These are phyloP conservation scores for Sesia bembeciformis DNA, from an alignment of 2,888 invertebrate genomes.

Conservation along the genomic window DNA sequence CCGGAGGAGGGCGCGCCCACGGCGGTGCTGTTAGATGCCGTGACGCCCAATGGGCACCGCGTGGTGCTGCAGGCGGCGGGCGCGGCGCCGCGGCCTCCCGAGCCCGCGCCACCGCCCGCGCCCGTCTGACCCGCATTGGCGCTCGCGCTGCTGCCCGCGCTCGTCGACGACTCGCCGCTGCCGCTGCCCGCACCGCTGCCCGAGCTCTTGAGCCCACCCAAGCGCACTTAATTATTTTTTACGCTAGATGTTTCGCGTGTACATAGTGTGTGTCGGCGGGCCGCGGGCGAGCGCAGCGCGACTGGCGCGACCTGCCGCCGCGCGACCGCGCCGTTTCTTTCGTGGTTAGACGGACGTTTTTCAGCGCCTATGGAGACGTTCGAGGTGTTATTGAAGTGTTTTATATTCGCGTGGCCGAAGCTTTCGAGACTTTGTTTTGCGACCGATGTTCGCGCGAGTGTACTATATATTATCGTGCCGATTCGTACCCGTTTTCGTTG, in stretches of 20 bases:
- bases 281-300: constrained; percentile 36
- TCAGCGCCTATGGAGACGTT: constrained; percentile 51
- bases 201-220: constrained; percentile 68
- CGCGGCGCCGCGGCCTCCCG: constrained; percentile 91
- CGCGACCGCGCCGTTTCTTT: constrained; percentile 35
- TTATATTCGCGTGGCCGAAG: constrained; percentile 59
- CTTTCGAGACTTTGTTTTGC: constrained; percentile 67
- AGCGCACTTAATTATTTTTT: constrained; percentile 63
- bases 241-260: constrained; percentile 26
- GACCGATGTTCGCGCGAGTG: constrained; percentile 57
- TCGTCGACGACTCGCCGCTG: constrained; percentile 65
- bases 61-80: constrained; percentile 93
- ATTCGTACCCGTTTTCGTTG: constrained; percentile 37
- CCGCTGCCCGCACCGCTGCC: constrained; percentile 67
- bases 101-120: constrained; percentile 84
- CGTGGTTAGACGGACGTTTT: constrained; percentile 34
- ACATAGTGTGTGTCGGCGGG: constrained; percentile 25
- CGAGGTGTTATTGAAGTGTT: constrained; percentile 57
- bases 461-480: constrained; percentile 36
- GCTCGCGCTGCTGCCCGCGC: constrained; percentile 71
- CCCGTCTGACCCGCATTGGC: constrained; percentile 73
- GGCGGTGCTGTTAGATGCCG: constrained; percentile 89
- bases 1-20: constrained; percentile 78
- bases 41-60: constrained; percentile 89
- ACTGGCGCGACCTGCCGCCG: constrained; percentile 21